A percentile compares a stretch with the other conserved stretches of the same genome.
Conservation (phyloP, 1,140 invertebrate genomes). For the Magallana ariakensis region DNA sequence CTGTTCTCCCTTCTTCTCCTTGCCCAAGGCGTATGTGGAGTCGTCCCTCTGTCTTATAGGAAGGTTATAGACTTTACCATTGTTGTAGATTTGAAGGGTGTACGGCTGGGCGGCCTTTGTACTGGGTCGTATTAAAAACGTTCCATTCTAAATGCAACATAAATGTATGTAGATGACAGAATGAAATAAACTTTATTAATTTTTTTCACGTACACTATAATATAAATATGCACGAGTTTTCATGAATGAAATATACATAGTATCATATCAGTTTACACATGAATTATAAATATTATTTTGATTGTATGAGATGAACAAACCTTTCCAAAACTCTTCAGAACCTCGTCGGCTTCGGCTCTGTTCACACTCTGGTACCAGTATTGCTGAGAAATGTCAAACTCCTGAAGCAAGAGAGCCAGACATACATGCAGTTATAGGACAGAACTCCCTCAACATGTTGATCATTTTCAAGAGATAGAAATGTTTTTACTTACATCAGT, state of each 20-base stretch:
- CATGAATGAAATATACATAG: no score
- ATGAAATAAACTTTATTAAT: no score
- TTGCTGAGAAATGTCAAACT: neutral
- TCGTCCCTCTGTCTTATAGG: neutral
- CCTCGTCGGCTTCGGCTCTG: neutral
- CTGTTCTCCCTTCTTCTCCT: slow-evolving; percentile 3
- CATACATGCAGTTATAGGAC: no score
- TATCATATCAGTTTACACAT: no score
- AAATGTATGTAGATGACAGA: no score
- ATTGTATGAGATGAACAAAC: neutral
- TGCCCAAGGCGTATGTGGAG: neutral
- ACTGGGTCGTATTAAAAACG: slow-evolving; percentile 30
- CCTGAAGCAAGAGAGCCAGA: neutral
- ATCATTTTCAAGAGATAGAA: no score
- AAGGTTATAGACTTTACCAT: slow-evolving; percentile 26
- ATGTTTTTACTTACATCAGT: neutral
- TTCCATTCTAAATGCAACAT: slow-evolving; percentile 24
- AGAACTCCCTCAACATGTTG: no score
- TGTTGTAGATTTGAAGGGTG: slow-evolving; percentile 11
- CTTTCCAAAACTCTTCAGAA: slow-evolving; percentile 17
- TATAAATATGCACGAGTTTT: no score
- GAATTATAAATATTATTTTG: neutral
- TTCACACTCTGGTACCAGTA: slow-evolving; percentile 19
- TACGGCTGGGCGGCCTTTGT: slow-evolving; percentile 5
- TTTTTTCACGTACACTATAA: no score